These are phyloP conservation scores for Cnemophilus loriae DNA, from an alignment of 2,113 vertebrate genomes.

Conservation along the genomic window DNA sequence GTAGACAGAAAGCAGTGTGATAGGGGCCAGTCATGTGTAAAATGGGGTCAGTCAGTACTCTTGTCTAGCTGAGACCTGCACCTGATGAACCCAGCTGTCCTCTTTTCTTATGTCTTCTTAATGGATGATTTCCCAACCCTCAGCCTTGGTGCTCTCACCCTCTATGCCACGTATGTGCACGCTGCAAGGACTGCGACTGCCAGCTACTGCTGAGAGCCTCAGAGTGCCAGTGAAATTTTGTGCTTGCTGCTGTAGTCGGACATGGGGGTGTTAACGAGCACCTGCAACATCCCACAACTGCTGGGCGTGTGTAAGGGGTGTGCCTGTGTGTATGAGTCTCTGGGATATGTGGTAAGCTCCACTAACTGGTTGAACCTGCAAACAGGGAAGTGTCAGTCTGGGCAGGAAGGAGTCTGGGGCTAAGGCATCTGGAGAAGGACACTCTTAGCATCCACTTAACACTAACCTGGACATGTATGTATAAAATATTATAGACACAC, in stretches of 20 bases:
- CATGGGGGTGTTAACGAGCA: background rate
- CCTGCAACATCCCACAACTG: background rate
- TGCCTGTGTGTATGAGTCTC: background rate
- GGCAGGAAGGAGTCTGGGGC: background rate
- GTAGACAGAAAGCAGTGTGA: background rate
- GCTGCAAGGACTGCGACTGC: background rate
- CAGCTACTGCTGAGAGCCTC: background rate
- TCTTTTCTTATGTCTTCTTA: background rate
- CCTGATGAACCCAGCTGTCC: background rate
- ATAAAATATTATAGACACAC: background rate
- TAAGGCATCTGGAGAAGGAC: background rate
- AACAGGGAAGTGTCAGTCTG: background rate
- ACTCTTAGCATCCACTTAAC: background rate
- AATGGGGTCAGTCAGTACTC: accelerated
- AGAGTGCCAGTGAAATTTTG: accelerated
- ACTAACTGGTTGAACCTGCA: background rate
- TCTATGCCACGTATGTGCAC: accelerated
- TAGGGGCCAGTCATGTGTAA: background rate
- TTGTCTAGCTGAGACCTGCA: background rate
- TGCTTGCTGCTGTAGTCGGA: background rate
- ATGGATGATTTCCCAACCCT: background rate
- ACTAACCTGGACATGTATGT: background rate
- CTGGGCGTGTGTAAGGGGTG: background rate
- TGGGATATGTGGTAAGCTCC: background rate
- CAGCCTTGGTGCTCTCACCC: background rate